Percentiles rank a stretch among this genome's conserved stretches.
phyloP scores from a whole-genome alignment of 2,888 invertebrate species.

The Merodon equestris region DNA sequence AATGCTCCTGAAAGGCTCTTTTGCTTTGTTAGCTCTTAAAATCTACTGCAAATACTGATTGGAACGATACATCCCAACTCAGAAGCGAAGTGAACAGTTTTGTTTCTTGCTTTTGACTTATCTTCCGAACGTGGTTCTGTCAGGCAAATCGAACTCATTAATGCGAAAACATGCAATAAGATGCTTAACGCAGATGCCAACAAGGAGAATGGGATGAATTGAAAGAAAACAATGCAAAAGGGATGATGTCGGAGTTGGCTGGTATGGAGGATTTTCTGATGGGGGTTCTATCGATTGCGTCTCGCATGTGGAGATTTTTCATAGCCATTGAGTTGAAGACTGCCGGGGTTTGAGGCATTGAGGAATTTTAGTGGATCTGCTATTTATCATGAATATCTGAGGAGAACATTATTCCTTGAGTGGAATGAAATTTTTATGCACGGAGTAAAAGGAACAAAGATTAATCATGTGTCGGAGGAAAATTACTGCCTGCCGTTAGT shows the following conservation, averaged over 20 bases:
- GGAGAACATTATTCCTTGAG: background rate
- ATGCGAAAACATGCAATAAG: slow-evolving; percentile 2
- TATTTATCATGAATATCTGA: slow-evolving; percentile 31
- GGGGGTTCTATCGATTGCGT: slow-evolving; percentile 14
- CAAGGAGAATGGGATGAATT: no score
- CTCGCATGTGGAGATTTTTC: slow-evolving; percentile 8
- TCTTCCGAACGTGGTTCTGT: background rate
- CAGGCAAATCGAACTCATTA: slow-evolving; percentile 2
- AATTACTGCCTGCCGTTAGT: no score
- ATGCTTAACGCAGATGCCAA: background rate
- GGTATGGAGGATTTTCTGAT: background rate
- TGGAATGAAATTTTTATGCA: slow-evolving; percentile 16
- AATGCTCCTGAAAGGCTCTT: no score
- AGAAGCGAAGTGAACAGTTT: background rate
- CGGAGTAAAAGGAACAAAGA: no score
- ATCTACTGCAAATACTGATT: background rate
- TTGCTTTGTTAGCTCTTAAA: background rate
- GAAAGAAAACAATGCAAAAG: no score
- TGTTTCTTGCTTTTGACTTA: background rate
- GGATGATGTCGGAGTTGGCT: background rate
- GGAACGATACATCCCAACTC: no score
- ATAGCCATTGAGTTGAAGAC: slow-evolving; percentile 9
- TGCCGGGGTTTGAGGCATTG: no score
- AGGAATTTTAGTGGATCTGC: background rate
- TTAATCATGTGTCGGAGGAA: no score